Conservation (phyloP, 2,113 vertebrate species). For the Eira barbara region DNA sequence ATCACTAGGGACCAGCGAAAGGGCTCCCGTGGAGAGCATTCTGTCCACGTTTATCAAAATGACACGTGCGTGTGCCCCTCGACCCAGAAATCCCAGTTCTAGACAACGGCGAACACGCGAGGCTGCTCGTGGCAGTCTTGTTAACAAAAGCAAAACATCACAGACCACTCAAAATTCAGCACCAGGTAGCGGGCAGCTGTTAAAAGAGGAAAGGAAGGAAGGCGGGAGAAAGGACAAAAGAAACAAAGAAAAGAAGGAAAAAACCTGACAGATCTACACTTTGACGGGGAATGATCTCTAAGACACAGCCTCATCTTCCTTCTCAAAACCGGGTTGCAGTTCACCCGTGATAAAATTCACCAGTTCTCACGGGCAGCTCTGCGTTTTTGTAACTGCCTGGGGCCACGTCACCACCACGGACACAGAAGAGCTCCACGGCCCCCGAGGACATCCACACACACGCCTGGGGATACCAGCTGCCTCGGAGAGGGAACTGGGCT, state of each 20-base stretch:
- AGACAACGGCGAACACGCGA: fast-evolving
- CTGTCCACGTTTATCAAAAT: not conserved
- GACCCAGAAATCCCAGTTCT: not conserved
- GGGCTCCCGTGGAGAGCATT: not conserved
- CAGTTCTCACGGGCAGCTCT: fast-evolving
- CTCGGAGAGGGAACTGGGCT: no score
- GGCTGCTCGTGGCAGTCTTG: fast-evolving
- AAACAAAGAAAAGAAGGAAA: not conserved
- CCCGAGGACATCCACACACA: fast-evolving
- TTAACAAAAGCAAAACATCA: not conserved
- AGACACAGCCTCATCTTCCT: fast-evolving
- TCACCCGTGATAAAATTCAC: fast-evolving
- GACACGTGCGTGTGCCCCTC: fast-evolving
- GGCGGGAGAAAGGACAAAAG: fast-evolving
- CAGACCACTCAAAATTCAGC: not conserved
- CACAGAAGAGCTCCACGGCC: fast-evolving
- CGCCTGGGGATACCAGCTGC: fast-evolving
- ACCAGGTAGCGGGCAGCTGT: not conserved
- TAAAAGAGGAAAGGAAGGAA: not conserved
- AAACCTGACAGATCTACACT: no score
- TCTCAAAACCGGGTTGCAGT: fast-evolving
- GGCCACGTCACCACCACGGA: fast-evolving
- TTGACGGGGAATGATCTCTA: fast-evolving
- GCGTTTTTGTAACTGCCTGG: fast-evolving
- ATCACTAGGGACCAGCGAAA: fast-evolving